Percentiles rank a stretch among this genome's conserved stretches.
phyloP scores from a whole-genome alignment of 92 coral and sea anemone species.

The Blastomussa wellsi region DNA sequence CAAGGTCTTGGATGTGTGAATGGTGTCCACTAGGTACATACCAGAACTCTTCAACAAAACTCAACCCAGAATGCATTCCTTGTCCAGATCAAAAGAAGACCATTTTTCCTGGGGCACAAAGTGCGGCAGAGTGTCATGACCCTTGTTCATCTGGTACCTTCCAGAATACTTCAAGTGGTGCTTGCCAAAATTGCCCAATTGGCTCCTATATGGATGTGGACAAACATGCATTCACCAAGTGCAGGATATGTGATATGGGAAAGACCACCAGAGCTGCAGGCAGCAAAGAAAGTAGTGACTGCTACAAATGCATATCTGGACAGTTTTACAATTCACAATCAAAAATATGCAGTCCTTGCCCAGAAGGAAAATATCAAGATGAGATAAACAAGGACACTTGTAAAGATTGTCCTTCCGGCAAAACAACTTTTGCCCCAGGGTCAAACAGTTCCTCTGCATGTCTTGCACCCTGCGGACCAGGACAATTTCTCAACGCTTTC shows the following conservation, averaged over 20 bases:
- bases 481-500: conserved; percentile 24
- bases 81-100: conserved; percentile 64
- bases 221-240: conserved; percentile 40
- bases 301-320: conserved; percentile 59
- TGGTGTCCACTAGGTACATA: conserved; percentile 67
- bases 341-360: conserved; percentile 47
- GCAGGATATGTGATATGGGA: conserved; percentile 46
- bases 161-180: conserved; percentile 11
- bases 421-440: conserved; percentile 41
- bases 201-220: conserved; percentile 56
- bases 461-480: conserved; percentile 37
- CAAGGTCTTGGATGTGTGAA: conserved; percentile 54
- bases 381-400: conserved; percentile 49
- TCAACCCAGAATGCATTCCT: conserved; percentile 49
- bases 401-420: conserved; percentile 46
- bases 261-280: conserved; percentile 51
- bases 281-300: conserved; percentile 32
- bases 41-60: conserved; percentile 46
- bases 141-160: conserved; percentile 67
- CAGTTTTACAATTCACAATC: conserved; percentile 39
- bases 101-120: conserved; percentile 52
- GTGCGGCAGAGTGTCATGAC: conserved; percentile 47
- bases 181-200: conserved; percentile 53
- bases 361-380: conserved; percentile 64
- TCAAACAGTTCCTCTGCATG: conserved; percentile 40